Base-by-base conservation (phyloP, 2,113 vertebrate genomes). In the Cyprinodon variegatus region DNA sequence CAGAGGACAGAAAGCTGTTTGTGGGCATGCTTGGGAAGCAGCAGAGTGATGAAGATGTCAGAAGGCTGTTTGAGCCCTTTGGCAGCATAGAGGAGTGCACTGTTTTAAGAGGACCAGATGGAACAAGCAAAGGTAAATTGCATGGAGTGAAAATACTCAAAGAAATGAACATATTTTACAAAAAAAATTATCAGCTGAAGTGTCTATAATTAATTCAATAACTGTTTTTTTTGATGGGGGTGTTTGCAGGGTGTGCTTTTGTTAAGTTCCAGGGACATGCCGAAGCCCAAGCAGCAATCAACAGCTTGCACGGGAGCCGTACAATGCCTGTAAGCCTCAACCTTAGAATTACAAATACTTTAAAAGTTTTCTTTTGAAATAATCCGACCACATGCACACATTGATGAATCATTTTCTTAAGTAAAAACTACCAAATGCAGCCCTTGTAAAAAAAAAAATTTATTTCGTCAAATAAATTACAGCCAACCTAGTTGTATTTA, bases 11-110 rank as follows among this genome's bases (percentile, higher is more conserved):
- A 89, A 98, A 98, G 91, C 93, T 98, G 76, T 98, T 98, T 91
- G 97, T 98, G 79, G 96, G 96, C 68, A 98, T 98, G 97, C 92
- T 98, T 90, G 96, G 97, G 68, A 98, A 97, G 92, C 96, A 97
- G 90, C 97, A 97, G 92, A 96, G 96, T 29, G 97, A 97, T 65
- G 97, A 97, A 75, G 96, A 98, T 0, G 96, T 97, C 65, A 94
- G 95, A 82, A 95, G 96, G 91, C 95, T 97, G 94, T 98, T 97
- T 15, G 96, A 97, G 81, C 95, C 96, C 6, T 98, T 97, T 1
- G 96, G 96, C 79, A 96, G 91, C 89, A 97, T 98, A 69, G 96
- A 97, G 0, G 97, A 98, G 93, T 97, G 97, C 84, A 98, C 96
- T 15, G 96, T 98, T 72, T 95, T 98, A 69, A 94, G 96, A 60